Evolutionary conservation across 2,888 invertebrate species (phyloP).

Genomic region (Syrphus vitripennis): DNA sequence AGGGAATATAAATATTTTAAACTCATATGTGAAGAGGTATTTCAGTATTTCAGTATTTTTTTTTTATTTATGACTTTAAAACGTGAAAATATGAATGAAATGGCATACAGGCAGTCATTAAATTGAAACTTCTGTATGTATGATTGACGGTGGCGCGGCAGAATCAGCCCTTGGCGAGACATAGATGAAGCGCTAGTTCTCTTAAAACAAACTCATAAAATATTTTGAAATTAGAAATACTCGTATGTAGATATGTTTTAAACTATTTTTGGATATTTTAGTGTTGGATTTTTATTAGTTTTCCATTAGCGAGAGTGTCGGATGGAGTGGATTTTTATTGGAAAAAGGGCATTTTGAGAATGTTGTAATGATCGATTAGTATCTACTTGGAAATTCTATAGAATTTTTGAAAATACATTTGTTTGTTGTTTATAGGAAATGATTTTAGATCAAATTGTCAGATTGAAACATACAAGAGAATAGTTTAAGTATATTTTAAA

Average conservation of each 20-base stretch:
- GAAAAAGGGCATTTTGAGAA: background rate
- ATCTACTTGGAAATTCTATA: background rate
- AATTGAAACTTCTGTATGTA: background rate
- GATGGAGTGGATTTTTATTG: background rate
- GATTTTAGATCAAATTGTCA: background rate
- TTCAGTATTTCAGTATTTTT: too few species aligned
- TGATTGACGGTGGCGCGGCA: conserved; percentile 9
- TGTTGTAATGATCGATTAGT: conserved; percentile 23
- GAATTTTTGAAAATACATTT: background rate
- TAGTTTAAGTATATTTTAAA: background rate
- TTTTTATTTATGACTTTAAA: conserved; percentile 19
- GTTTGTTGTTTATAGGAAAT: background rate
- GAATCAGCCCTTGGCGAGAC: background rate
- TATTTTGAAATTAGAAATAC: background rate
- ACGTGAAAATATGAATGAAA: conserved; percentile 25
- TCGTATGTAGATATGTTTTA: too few species aligned
- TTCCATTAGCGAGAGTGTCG: background rate
- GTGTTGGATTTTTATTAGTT: conserved; percentile 2
- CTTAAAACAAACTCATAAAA: background rate
- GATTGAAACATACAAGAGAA: background rate
- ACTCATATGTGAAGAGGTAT: background rate
- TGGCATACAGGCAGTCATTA: background rate
- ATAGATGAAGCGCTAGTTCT: background rate
- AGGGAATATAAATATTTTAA: background rate
- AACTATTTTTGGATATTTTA: background rate